Conservation (phyloP, 2,888 invertebrate genomes). For the Neria commutata region DNA sequence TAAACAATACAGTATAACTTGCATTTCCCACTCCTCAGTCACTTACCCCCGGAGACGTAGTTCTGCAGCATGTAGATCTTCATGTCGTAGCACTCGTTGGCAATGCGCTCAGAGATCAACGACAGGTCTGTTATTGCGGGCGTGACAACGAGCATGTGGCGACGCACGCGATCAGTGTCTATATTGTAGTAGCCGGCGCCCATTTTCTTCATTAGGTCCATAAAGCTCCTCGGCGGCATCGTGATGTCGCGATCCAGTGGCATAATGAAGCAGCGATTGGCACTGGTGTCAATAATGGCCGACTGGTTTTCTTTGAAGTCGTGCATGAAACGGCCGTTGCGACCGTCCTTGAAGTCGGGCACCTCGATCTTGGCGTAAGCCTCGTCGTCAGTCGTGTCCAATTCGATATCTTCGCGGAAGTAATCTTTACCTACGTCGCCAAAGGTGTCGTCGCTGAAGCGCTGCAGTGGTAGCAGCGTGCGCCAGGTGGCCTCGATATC, state of each 20-base stretch:
- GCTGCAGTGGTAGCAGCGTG: conserved; percentile 41
- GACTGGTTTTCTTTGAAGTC: conserved; percentile 82
- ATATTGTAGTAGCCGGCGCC: conserved; percentile 80
- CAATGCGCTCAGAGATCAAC: conserved; percentile 73
- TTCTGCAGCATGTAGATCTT: conserved; percentile 78
- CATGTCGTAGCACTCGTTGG: conserved; percentile 71
- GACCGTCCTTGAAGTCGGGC: conserved; percentile 80
- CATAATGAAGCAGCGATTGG: conserved; percentile 87
- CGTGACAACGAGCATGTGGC: conserved; percentile 75
- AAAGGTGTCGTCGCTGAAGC: conserved; percentile 23
- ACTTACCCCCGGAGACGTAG: conserved; percentile 70
- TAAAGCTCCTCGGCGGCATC: conserved; percentile 78
- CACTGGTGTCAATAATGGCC: conserved; percentile 78
- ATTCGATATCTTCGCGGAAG: conserved; percentile 82
- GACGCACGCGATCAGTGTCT: conserved; percentile 77
- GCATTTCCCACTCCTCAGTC: conserved; percentile 8
- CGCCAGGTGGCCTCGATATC: conserved; percentile 53
- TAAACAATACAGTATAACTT: not conserved
- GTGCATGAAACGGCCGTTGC: conserved; percentile 86
- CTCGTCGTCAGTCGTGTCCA: conserved; percentile 71
- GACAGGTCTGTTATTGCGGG: conserved; percentile 72
- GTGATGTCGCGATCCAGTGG: conserved; percentile 80
- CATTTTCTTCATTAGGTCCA: conserved; percentile 81
- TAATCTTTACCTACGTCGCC: conserved; percentile 58
- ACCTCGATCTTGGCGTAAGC: conserved; percentile 86